A percentile compares a stretch with the other conserved stretches of the same genome.
Evolutionary conservation across 64 coral and sea anemone species (phyloP).

Genomic region (Cladopsammia gracilis): DNA sequence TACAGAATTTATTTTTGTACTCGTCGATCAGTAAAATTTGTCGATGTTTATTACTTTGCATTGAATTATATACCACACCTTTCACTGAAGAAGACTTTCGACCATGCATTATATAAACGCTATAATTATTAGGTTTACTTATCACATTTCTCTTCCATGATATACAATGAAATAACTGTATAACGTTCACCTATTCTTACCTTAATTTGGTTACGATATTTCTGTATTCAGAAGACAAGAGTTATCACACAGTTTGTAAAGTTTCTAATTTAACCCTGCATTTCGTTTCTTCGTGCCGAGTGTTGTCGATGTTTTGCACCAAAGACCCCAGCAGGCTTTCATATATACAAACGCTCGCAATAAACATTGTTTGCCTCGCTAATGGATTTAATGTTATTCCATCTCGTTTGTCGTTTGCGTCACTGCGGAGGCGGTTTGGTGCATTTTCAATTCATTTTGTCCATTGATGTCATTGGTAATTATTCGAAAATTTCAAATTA

Average conservation of each 20-base stretch:
- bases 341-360: not conserved
- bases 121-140: not conserved
- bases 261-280: not conserved
- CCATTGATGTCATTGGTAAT: conserved; percentile 6
- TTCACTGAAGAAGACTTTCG: not conserved
- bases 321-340: not conserved
- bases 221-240: too few species aligned
- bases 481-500: not conserved
- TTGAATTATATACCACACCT: too few species aligned
- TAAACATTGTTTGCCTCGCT: not conserved
- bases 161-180: not conserved
- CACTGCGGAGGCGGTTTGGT: not conserved
- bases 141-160: not conserved
- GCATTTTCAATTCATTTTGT: not conserved
- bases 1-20: too few species aligned
- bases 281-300: not conserved
- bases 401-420: not conserved
- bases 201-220: too few species aligned
- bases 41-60: too few species aligned
- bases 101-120: not conserved
- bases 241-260: too few species aligned
- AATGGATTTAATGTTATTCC: not conserved
- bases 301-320: not conserved
- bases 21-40: too few species aligned
- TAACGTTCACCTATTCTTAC: not conserved